phyloP scores from a whole-genome alignment of 2,113 vertebrate species.

The Heliornis fulica region DNA sequence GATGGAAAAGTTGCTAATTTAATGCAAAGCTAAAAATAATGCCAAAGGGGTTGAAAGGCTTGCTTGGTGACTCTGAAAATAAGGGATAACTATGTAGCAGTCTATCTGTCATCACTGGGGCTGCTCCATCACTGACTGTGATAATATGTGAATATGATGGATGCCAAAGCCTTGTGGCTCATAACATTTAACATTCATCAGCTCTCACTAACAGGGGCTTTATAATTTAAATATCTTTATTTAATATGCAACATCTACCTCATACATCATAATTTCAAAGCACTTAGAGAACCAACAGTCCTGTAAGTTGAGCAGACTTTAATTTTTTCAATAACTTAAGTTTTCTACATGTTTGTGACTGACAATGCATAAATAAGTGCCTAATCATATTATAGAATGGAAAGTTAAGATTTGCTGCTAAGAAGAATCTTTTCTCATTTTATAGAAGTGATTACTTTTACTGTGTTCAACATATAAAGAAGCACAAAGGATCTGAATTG shows the following conservation, averaged over 20 bases:
- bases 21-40: conserved; percentile 83
- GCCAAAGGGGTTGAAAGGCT: conserved; percentile 71
- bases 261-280: conserved; percentile 98
- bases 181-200: conserved; percentile 82
- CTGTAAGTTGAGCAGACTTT: conserved; percentile 74
- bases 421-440: not conserved
- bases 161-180: conserved; percentile 78
- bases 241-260: conserved; percentile 87
- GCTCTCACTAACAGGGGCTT: conserved; percentile 81
- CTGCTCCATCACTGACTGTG: conserved; percentile 90
- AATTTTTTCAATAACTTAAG: conserved; percentile 76
- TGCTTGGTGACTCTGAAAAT: conserved; percentile 77
- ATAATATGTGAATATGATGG: conserved; percentile 89
- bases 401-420: conserved; percentile 56
- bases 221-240: conserved; percentile 93
- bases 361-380: conserved; percentile 71
- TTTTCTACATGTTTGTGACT: conserved; percentile 72
- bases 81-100: conserved; percentile 87
- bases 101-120: conserved; percentile 90
- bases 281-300: conserved; percentile 89
- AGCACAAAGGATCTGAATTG: not conserved
- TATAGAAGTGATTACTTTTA: not conserved
- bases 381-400: conserved; percentile 60
- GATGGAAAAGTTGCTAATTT: conserved; percentile 83
- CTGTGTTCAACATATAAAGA: not conserved